Conservation (phyloP, 2,888 invertebrate species). For the Galerucella nymphaeae region DNA sequence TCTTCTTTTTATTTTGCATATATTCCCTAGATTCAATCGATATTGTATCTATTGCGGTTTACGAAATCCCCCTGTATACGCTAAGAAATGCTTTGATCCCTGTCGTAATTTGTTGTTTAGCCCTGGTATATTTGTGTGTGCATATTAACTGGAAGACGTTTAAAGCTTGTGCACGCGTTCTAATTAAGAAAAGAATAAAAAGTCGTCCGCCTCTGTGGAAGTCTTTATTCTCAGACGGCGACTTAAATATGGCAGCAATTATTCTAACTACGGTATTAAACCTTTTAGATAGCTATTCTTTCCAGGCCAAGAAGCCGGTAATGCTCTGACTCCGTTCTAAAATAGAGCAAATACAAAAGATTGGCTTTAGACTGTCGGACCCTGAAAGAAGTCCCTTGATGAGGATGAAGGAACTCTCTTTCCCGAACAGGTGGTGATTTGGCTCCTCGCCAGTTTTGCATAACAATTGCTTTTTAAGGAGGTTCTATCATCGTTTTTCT, state of each 20-base stretch:
- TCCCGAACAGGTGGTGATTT: conserved; percentile 65
- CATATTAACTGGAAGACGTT: conserved; percentile 3
- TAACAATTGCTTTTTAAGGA: conserved; percentile 65
- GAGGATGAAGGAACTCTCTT: conserved; percentile 64
- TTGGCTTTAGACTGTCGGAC: conserved; percentile 64
- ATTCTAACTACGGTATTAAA: conserved; percentile 66
- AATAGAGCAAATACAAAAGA: conserved; percentile 66
- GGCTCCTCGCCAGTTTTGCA: conserved; percentile 64
- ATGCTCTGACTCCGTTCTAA: conserved; percentile 61
- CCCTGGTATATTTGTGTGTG: neutral
- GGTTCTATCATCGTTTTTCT: conserved; percentile 64
- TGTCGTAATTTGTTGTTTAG: neutral
- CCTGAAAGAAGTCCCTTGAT: conserved; percentile 63
- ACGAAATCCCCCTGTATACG: too few relatives aligned
- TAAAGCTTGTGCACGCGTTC: conserved; percentile 12
- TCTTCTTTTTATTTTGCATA: too few relatives aligned
- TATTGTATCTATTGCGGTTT: too few relatives aligned
- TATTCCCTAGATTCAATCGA: too few relatives aligned
- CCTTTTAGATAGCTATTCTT: conserved; percentile 66
- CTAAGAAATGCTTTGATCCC: neutral
- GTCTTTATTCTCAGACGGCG: conserved; percentile 60
- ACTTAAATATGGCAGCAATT: conserved; percentile 66
- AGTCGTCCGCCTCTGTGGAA: conserved; percentile 45
- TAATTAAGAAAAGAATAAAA: conserved; percentile 12
- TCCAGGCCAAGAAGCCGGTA: conserved; percentile 64